Conservation (phyloP, 2,113 vertebrate genomes). For the Perca fluviatilis region DNA sequence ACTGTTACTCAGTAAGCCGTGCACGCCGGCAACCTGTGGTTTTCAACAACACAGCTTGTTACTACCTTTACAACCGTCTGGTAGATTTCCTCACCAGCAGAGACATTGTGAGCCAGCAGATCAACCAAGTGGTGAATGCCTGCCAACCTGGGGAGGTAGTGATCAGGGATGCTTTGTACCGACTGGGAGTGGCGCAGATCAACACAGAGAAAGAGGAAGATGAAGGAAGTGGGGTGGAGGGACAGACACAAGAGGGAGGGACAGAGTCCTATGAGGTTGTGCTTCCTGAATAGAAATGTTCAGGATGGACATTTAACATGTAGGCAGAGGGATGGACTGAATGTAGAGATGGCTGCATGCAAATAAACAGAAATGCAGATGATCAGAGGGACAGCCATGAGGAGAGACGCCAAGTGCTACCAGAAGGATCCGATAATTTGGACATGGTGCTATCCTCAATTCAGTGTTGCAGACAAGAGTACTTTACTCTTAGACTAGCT, state of each 20-base stretch:
- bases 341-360: not conserved
- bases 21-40: conserved; percentile 81
- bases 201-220: conserved; percentile 89
- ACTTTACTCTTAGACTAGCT: not conserved
- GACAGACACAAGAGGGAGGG: conserved; percentile 70
- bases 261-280: conserved; percentile 72
- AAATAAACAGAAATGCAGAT: not conserved
- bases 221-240: conserved; percentile 69
- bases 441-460: not conserved
- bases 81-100: conserved; percentile 95
- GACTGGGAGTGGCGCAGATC: conserved; percentile 96
- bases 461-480: not conserved
- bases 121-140: conserved; percentile 91
- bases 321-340: not conserved
- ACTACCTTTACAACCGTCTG: conserved; percentile 98
- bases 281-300: conserved; percentile 34
- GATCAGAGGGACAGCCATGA: not conserved
- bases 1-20: conserved; percentile 22
- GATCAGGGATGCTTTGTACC: conserved; percentile 94
- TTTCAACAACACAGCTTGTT: conserved; percentile 94
- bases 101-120: conserved; percentile 94
- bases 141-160: conserved; percentile 97
- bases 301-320: not conserved
- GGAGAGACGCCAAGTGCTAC: not conserved
- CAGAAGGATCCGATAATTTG: not conserved